phyloP scores from a whole-genome alignment of 2,888 invertebrate species.

The Mechanitis messenoides region DNA sequence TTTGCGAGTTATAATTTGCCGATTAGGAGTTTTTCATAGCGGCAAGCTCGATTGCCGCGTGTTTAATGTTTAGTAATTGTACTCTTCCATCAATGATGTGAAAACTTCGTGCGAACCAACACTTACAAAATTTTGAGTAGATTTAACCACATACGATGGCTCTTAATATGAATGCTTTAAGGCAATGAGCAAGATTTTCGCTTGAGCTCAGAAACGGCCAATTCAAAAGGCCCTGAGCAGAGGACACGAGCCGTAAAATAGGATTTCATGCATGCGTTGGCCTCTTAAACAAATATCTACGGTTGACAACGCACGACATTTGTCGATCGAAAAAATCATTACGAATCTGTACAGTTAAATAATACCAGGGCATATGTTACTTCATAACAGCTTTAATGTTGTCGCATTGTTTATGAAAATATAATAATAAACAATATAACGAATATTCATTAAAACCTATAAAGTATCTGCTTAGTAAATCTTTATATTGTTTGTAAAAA shows the following conservation, averaged over 20 bases:
- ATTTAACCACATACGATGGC: conserved; percentile 2
- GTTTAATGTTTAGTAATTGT: too few species aligned
- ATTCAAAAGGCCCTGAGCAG: conserved; percentile 67
- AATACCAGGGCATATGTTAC: too few species aligned
- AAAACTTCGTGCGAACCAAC: not conserved
- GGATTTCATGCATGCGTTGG: conserved; percentile 74
- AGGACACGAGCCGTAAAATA: conserved; percentile 73
- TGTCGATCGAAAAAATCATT: conserved; percentile 50
- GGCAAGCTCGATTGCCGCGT: too few species aligned
- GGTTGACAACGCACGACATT: conserved; percentile 70
- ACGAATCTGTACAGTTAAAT: conserved; percentile 4
- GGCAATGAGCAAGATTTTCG: conserved; percentile 34
- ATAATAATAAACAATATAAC: too few species aligned
- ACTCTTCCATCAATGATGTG: too few species aligned
- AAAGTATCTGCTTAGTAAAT: too few species aligned
- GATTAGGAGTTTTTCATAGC: too few species aligned
- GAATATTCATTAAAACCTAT: too few species aligned
- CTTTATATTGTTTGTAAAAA: too few species aligned
- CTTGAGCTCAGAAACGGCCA: conserved; percentile 58
- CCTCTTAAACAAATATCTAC: conserved; percentile 73
- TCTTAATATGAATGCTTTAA: not conserved
- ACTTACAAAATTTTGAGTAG: not conserved
- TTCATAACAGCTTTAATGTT: too few species aligned
- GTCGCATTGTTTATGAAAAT: too few species aligned
- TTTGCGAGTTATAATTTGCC: too few species aligned